Percentiles rank a stretch among this genome's conserved stretches.
Conservation (phyloP, 37 sponge, comb jelly and placozoan genomes). For the Amphimedon queenslandica region DNA sequence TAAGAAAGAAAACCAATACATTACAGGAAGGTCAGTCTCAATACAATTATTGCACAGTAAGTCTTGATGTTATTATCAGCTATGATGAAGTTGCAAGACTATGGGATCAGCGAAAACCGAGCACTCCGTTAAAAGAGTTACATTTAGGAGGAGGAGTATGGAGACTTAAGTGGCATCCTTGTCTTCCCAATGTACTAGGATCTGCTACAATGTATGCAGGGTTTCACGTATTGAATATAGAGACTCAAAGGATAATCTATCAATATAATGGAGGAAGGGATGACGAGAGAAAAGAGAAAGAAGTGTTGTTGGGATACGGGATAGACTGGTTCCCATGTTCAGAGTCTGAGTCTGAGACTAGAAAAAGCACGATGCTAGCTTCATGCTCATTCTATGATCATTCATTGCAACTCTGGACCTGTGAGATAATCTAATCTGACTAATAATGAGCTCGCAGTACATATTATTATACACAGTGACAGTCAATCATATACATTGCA, state of each 20-base stretch:
- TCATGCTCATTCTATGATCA: conserved; percentile 89
- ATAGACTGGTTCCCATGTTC: conserved; percentile 61
- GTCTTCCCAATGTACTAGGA: conserved; percentile 20
- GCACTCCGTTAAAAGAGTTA: conserved; percentile 40
- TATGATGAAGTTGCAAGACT: conserved; percentile 78
- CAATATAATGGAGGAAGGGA: conserved; percentile 52
- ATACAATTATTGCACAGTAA: not conserved
- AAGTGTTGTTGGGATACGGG: conserved; percentile 85
- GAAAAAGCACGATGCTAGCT: conserved; percentile 28
- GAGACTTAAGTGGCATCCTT: conserved; percentile 83
- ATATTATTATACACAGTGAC: too few species aligned
- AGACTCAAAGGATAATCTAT: conserved; percentile 13
- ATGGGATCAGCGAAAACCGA: conserved; percentile 70
- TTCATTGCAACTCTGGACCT: conserved; percentile 73
- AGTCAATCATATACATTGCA: too few species aligned
- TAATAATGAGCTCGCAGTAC: too few species aligned
- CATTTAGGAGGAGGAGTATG: conserved; percentile 89
- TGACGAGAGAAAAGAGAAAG: too few species aligned
- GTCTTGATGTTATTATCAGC: conserved; percentile 18
- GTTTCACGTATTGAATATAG: conserved; percentile 36
- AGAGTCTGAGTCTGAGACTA: not conserved
- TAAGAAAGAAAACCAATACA: conserved; percentile 20
- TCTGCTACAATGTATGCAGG: conserved; percentile 75
- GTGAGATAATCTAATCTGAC: not conserved
- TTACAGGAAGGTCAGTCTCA: conserved; percentile 68